phyloP scores from a whole-genome alignment of 2,113 vertebrate species.

The Zeus faber region DNA sequence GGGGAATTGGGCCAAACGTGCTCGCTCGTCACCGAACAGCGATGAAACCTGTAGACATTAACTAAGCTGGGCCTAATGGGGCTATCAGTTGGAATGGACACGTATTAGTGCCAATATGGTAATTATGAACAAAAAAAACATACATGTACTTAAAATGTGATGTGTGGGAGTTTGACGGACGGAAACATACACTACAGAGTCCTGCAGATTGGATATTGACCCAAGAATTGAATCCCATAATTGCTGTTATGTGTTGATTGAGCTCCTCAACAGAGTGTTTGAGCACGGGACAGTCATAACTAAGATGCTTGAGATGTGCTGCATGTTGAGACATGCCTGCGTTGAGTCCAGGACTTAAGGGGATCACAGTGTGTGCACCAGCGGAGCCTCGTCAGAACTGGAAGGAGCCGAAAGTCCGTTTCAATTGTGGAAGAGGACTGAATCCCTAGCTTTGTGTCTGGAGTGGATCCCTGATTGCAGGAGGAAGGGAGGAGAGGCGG shows the following conservation, averaged over 20 bases:
- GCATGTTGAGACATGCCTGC: background rate
- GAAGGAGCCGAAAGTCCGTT: background rate
- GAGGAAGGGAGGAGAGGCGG: constrained; percentile 39
- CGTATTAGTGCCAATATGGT: constrained; percentile 26
- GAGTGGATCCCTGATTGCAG: constrained; percentile 49
- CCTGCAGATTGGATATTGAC: constrained; percentile 2
- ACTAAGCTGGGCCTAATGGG: constrained; percentile 37
- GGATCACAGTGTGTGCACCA: background rate
- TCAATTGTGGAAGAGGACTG: constrained; percentile 37
- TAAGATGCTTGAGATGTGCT: constrained; percentile 22
- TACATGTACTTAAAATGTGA: background rate
- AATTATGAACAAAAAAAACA: constrained; percentile 14
- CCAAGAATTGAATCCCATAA: constrained; percentile 20
- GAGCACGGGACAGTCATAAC: background rate
- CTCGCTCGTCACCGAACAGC: constrained; percentile 35
- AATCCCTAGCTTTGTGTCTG: constrained; percentile 32
- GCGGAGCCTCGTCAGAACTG: background rate
- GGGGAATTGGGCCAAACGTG: constrained; percentile 35
- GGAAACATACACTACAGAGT: constrained; percentile 2
- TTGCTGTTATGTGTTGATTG: constrained; percentile 15
- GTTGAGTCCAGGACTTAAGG: constrained; percentile 18
- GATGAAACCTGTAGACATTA: constrained; percentile 50
- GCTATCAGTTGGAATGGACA: constrained; percentile 25
- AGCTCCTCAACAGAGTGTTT: constrained; percentile 12
- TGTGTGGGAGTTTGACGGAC: background rate